phyloP scores from a whole-genome alignment of 2,888 invertebrate genomes.

The Standfussiana lucernea region DNA sequence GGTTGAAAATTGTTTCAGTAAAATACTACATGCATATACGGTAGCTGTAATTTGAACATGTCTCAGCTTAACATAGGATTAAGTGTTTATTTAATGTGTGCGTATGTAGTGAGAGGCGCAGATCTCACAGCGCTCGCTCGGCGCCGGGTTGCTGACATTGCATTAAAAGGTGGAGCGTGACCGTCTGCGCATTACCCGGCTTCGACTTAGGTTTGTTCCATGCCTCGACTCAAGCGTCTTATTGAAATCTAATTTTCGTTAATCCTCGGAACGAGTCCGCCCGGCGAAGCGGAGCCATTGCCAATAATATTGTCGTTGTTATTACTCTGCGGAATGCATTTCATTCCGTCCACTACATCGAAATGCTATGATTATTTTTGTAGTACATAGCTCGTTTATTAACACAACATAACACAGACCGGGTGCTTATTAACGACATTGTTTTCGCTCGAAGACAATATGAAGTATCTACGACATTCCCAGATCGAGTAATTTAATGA shows the following conservation, averaged over 20 bases:
- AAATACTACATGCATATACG: constrained; percentile 52
- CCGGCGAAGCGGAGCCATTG: constrained; percentile 76
- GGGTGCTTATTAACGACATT: constrained; percentile 14
- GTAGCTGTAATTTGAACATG: constrained; percentile 61
- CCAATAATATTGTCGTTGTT: constrained; percentile 82
- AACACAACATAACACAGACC: not conserved
- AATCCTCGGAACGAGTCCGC: constrained; percentile 84
- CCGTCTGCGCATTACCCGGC: constrained; percentile 84
- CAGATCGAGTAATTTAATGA: constrained; percentile 7
- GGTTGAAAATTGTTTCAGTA: constrained; percentile 52
- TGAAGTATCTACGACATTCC: constrained; percentile 2
- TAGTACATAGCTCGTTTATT: constrained; percentile 13
- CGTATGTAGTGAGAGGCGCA: constrained; percentile 58
- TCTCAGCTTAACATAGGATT: constrained; percentile 60
- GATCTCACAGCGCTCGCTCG: constrained; percentile 50
- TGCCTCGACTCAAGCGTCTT: constrained; percentile 87
- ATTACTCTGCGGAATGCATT: constrained; percentile 76
- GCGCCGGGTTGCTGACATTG: constrained; percentile 80
- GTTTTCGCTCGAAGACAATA: constrained; percentile 12
- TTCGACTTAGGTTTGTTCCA: constrained; percentile 85
- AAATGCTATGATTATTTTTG: constrained; percentile 67
- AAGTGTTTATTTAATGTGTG: constrained; percentile 61
- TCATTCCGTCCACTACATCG: constrained; percentile 67
- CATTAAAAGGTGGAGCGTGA: constrained; percentile 86
- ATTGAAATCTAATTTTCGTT: constrained; percentile 90